Evolutionary conservation across 2,888 invertebrate species (phyloP), one percentile per base, ranked within the genome.

Genomic region (Coenonympha glycerion): DNA sequence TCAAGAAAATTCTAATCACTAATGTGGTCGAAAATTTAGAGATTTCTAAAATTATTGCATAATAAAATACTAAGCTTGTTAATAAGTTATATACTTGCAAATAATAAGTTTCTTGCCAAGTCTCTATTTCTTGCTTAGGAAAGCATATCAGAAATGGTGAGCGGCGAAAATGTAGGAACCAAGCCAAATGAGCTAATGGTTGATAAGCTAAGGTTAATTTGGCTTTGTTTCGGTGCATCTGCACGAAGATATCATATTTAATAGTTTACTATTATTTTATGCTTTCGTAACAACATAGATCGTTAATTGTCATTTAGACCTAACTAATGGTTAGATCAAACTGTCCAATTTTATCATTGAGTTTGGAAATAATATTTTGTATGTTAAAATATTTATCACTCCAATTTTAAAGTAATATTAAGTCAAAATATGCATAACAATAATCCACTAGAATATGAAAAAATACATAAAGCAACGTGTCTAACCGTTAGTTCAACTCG

Each of bases 181-280:
- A 24, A 49, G 77, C 79, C 79, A 79, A 80, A 79, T 76, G 66
- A 76, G 74, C 71, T 68, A 77, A 73, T 70, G 69, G 69, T 68
- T 77, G 77, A 79, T 79, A 79, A 77, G 70, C 68, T 62, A 66
- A 68, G 73, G 76, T 75, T 77, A 77, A 77, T 70, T 69, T 73
- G 41, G 41, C 41, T 30, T 41, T 30, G 41, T 41, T 39, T 41
- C 11, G 41, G 11, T 19, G 41, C 26, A 28, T n/a, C 26, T 16
- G 40, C 28, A 28, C 16, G 28, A 8, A 28, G 18, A 41, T 41
- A 18, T 28, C 18, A 19, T 11, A 21, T 19, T 34, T 18, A 16
- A 6, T 19, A 18, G 3, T 34, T 3, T 24, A 6, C 4, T 34
- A 16, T 9, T 6, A 18, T 9, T 3, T n/a, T 16, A 8, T 8